Percentiles rank a stretch among this genome's conserved stretches.
Conservation (phyloP, 2,113 vertebrate genomes). For the Sturnira hondurensis region DNA sequence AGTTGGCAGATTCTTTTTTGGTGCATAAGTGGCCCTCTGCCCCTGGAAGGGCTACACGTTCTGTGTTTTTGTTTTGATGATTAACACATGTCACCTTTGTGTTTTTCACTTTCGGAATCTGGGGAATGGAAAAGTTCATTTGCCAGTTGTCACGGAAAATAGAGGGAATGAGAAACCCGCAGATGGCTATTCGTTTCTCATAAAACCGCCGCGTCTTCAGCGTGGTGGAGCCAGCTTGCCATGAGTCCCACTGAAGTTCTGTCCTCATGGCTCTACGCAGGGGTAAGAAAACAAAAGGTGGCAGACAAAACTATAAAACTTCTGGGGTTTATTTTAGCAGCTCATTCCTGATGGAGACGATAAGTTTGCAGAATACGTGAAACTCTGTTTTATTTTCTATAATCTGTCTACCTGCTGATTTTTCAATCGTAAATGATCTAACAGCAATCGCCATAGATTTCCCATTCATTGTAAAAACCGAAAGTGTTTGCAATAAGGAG, state of each 20-base stretch:
- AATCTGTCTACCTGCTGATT: constrained; percentile 80
- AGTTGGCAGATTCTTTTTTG: neutral
- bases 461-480: constrained; percentile 77
- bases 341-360: constrained; percentile 72
- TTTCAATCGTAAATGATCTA: constrained; percentile 77
- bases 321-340: constrained; percentile 77
- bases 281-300: constrained; percentile 65
- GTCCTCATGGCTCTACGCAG: neutral
- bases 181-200: neutral
- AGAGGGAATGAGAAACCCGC: neutral
- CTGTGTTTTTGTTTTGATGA: neutral
- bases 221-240: neutral
- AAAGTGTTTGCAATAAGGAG: constrained; percentile 81
- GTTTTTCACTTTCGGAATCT: neutral
- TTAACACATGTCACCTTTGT: neutral
- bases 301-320: constrained; percentile 65
- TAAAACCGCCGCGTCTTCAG: neutral
- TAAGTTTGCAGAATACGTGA: constrained; percentile 72
- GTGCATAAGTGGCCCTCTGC: neutral
- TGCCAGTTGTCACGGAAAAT: constrained; percentile 18
- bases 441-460: constrained; percentile 73
- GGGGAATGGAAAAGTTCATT: neutral
- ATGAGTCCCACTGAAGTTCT: neutral
- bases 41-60: neutral
- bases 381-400: constrained; percentile 77